Conservation (phyloP, 2,797 vertebrate genomes). For the Nannoperca obscura region DNA sequence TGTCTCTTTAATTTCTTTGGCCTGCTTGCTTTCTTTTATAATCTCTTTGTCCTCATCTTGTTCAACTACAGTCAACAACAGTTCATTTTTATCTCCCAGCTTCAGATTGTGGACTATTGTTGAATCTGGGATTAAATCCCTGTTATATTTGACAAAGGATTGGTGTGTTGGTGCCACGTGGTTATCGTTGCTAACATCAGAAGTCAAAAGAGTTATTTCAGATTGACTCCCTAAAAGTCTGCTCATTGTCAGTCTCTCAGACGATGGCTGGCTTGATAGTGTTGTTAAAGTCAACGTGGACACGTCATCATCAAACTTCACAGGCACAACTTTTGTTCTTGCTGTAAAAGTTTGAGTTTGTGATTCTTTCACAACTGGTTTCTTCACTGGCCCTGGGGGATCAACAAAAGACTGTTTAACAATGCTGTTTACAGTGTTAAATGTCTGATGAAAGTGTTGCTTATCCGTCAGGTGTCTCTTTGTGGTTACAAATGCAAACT, state of each 20-base stretch:
- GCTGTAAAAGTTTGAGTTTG: slow-evolving; percentile 16
- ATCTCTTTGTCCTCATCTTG: slow-evolving; percentile 32
- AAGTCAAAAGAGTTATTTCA: slow-evolving; percentile 12
- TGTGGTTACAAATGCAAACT: slow-evolving; percentile 33
- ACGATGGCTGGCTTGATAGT: slow-evolving; percentile 7
- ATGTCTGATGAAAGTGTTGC: slow-evolving; percentile 27
- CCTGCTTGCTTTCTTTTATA: slow-evolving; percentile 17
- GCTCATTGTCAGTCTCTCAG: slow-evolving; percentile 23
- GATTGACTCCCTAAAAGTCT: slow-evolving; percentile 33
- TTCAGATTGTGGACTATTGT: slow-evolving; percentile 18
- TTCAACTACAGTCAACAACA: slow-evolving; percentile 21
- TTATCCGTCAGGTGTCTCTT: slow-evolving; percentile 26
- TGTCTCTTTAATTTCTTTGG: slow-evolving; percentile 15
- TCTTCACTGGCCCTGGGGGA: slow-evolving; percentile 12
- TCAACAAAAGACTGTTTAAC: slow-evolving; percentile 39
- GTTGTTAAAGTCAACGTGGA: slow-evolving; percentile 2
- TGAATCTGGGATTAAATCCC: slow-evolving; percentile 27
- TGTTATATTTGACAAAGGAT: slow-evolving; percentile 6
- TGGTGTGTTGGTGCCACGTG: neutral
- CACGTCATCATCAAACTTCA: neutral
- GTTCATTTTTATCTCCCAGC: slow-evolving; percentile 33
- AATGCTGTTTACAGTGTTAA: slow-evolving; percentile 29
- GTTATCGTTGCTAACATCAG: slow-evolving; percentile 9
- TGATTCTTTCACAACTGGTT: slow-evolving; percentile 13
- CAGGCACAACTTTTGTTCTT: slow-evolving; percentile 1